Base-by-base conservation (phyloP, 1,140 invertebrate genomes). In the Drosophila ogumai region DNA sequence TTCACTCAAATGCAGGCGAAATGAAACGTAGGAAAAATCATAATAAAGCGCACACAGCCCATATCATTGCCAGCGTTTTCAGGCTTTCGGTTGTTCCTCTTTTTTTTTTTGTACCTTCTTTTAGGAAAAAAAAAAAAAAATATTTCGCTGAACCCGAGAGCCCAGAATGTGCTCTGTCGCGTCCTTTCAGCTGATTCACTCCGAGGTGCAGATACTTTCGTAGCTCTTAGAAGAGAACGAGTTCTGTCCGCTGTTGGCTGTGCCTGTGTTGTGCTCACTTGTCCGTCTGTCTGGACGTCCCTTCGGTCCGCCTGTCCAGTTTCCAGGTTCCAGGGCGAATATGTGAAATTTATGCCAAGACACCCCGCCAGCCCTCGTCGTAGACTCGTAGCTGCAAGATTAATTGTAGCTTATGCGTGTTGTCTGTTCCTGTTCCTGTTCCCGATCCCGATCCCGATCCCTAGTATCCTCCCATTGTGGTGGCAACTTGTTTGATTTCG, bases 141-240 rank as follows among this genome's bases (percentile, higher is more conserved):
- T 60, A 50, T 66, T 43, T 36, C 40, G 38, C 46, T 65, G 47
- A 65, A 64, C 77, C 68, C 76, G 66, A 85, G 69, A 81, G 73
- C 65, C 81, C 72, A 84, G 77, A 85, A 78, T 85, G 75, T 73
- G 72, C 76, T 47, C 25, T 47, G 75, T 40, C 75, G 73, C 69
- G 85, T 90, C 81, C 85, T 90, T 87, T 87, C 82, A 87, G 79
- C 82, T 86, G 82, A 87, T 87, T 82, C 82, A 87, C 77, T 79
- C 56, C 82, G 54, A 68, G 59, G 61, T 80, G 79, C 79, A 81
- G 78, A 63, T 82, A 73, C 81, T 59, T 67, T 82, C 49, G 43
- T 58, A 61, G 60, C 58, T 56, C 36, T 69, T 49, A 40, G 66
- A 68, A 72, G 38, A 71, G 57, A 73, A 65, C 69, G 63, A 80